Evolutionary conservation across 2,113 vertebrate genomes (phyloP).

Genomic region (Pica pica): DNA sequence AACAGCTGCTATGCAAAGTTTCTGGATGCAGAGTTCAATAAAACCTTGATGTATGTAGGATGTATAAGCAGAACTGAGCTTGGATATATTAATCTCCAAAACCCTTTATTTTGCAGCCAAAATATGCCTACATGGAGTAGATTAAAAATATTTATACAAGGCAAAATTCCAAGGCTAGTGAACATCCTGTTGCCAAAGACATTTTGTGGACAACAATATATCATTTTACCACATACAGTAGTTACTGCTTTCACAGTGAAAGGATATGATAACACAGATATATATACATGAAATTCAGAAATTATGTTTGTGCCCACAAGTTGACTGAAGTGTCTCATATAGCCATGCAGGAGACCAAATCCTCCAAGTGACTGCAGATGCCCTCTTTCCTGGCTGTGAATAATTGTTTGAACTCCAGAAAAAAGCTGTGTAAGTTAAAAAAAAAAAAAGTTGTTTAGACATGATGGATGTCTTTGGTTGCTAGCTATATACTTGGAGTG

Average conservation of each 20-base stretch:
- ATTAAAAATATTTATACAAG: conserved; percentile 72
- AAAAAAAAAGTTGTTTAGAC: background rate
- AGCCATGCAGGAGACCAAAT: background rate
- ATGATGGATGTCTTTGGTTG: background rate
- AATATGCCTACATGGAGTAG: conserved; percentile 67
- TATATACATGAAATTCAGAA: conserved; percentile 14
- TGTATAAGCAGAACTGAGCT: conserved; percentile 56
- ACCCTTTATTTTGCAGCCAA: conserved; percentile 64
- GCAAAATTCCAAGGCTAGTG: conserved; percentile 66
- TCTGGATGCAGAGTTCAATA: conserved; percentile 61
- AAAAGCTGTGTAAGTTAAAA: background rate
- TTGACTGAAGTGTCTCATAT: background rate
- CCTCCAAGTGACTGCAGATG: background rate
- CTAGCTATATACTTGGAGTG: background rate
- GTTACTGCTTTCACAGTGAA: conserved; percentile 52
- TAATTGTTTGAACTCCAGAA: background rate
- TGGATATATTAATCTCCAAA: conserved; percentile 64
- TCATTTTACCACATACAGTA: conserved; percentile 69
- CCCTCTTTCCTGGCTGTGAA: background rate
- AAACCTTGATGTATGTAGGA: conserved; percentile 64
- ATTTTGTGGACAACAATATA: conserved; percentile 59
- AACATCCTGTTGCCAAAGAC: conserved; percentile 68
- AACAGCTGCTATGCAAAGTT: conserved; percentile 48
- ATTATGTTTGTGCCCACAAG: conserved; percentile 18
- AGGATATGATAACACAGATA: conserved; percentile 37